Evolutionary conservation across 2,888 invertebrate species (phyloP).

Genomic region (Lysandra bellargus): DNA sequence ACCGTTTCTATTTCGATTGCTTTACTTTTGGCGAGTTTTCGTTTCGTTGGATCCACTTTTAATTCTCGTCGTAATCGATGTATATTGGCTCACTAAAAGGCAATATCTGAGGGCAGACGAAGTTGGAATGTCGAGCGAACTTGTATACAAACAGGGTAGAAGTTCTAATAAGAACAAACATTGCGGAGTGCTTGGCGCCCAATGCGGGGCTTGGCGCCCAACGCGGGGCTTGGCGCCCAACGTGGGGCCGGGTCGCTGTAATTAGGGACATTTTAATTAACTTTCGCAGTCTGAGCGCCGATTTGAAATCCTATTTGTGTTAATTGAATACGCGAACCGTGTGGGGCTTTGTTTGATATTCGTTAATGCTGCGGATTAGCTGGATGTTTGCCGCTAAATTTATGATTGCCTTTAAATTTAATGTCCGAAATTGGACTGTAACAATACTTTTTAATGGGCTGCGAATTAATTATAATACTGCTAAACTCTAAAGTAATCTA

Average conservation of each 20-base stretch:
- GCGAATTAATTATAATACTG: constrained; percentile 10
- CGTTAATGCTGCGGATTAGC: constrained; percentile 46
- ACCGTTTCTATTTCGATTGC: constrained; percentile 51
- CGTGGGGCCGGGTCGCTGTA: constrained; percentile 44
- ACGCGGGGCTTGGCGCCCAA: constrained; percentile 45
- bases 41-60: constrained; percentile 17
- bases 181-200: constrained; percentile 53
- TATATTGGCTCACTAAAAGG: constrained; percentile 25
- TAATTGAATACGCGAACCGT: constrained; percentile 67
- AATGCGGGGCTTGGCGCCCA: constrained; percentile 41
- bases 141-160: constrained; percentile 64
- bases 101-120: constrained; percentile 41
- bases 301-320: constrained; percentile 66
- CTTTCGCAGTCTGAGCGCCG: constrained; percentile 61
- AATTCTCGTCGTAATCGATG: not conserved
- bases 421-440: not conserved
- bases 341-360: constrained; percentile 54
- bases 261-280: constrained; percentile 67
- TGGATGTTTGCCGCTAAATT: constrained; percentile 24
- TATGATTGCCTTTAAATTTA: constrained; percentile 28
- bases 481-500: not conserved
- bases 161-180: constrained; percentile 75
- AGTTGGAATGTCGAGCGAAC: constrained; percentile 49
- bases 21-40: constrained; percentile 37
- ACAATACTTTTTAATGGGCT: not conserved